These are phyloP conservation scores for Festucalex cinctus DNA, from an alignment of 2,113 vertebrate genomes.

Conservation along the genomic window DNA sequence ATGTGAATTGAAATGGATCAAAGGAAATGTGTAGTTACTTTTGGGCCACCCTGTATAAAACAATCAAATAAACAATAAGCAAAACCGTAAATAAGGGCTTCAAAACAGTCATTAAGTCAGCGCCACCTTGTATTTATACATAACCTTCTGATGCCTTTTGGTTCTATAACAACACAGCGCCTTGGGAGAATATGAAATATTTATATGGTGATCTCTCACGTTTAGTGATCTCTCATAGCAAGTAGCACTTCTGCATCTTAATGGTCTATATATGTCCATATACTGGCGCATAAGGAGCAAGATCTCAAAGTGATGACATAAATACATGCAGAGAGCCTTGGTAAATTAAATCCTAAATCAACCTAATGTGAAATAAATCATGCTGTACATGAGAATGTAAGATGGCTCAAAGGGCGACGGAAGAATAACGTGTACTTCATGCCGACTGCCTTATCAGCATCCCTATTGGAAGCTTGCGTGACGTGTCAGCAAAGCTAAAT, in stretches of 20 bases:
- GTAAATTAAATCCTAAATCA: conserved; percentile 13
- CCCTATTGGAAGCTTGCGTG: too few species aligned
- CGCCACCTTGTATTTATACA: background rate
- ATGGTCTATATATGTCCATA: conserved; percentile 7
- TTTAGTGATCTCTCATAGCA: conserved; percentile 17
- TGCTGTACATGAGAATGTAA: too few species aligned
- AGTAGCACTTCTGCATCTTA: conserved; percentile 16
- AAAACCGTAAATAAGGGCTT: too few species aligned
- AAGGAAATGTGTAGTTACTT: too few species aligned
- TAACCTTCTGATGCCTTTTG: background rate
- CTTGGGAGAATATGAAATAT: conserved; percentile 8
- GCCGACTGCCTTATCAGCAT: too few species aligned
- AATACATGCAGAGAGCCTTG: conserved; percentile 17
- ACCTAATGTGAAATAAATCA: background rate
- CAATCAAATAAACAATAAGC: too few species aligned
- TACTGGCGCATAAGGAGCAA: too few species aligned
- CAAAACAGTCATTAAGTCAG: too few species aligned
- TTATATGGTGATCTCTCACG: conserved; percentile 3
- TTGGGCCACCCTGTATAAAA: too few species aligned
- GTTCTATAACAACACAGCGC: background rate
- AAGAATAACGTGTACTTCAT: conserved; percentile 21
- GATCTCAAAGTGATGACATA: too few species aligned
- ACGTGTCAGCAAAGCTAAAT: too few species aligned
- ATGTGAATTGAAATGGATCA: too few species aligned
- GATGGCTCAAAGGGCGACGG: conserved; percentile 22